Evolutionary conservation across 2,113 vertebrate genomes (phyloP).

Genomic region (Diphyllodes magnificus): DNA sequence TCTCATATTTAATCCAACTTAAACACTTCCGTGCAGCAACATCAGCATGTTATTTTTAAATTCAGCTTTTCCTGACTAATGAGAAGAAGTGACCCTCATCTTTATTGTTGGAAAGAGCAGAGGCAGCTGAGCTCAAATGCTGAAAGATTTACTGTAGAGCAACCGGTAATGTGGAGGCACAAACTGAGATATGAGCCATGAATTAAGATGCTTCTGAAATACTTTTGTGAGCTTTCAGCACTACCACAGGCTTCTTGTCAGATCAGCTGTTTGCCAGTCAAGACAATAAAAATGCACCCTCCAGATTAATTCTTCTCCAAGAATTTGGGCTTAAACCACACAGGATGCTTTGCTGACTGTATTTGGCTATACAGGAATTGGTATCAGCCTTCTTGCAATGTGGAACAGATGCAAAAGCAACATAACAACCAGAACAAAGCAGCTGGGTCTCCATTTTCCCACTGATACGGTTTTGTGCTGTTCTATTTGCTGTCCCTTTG

Average conservation of each 20-base stretch:
- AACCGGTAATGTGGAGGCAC: neutral
- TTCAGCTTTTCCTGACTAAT: slow-evolving; percentile 11
- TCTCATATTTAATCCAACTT: slow-evolving; percentile 33
- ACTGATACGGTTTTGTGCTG: accelerated
- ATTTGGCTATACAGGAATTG: neutral
- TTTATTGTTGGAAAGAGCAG: slow-evolving; percentile 13
- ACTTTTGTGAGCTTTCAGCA: slow-evolving; percentile 3
- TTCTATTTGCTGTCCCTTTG: neutral
- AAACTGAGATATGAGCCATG: neutral
- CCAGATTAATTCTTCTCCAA: neutral
- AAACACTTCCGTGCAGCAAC: neutral
- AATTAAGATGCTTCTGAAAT: slow-evolving; percentile 14
- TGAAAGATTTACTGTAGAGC: slow-evolving; percentile 24
- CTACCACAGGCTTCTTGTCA: neutral
- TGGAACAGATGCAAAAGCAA: neutral
- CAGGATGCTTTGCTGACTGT: neutral
- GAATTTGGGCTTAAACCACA: neutral
- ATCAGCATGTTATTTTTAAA: slow-evolving; percentile 54
- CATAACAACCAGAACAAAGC: neutral
- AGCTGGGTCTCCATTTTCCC: neutral
- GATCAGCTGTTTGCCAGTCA: neutral
- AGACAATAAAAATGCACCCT: neutral
- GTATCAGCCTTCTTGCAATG: neutral
- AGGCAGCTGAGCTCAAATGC: neutral
- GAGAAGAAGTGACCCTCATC: slow-evolving; percentile 6